Base-by-base conservation (phyloP, 37 sponge, comb jelly and placozoan species). In the Hexactinellida sp. region DNA sequence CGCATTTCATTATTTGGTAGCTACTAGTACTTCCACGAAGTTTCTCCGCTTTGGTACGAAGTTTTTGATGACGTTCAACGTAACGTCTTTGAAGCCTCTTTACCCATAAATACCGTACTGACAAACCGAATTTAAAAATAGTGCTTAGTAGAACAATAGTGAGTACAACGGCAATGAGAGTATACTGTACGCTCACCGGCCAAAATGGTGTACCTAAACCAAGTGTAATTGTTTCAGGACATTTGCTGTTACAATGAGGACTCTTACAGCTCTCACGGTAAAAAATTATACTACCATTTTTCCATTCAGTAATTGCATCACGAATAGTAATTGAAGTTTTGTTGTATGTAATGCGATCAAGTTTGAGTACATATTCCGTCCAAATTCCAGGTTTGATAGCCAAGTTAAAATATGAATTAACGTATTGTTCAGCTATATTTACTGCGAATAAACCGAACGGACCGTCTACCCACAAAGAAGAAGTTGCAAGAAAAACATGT, bases 401-500 rank as follows among this genome's bases (percentile, higher is more conserved):
- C 3, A 63, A 7, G 30, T 10, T 25, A 63, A 63, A 63, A 7
- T 25, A 3, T 25, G 76, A 63, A 63, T 63, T 28, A n/a, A 63
- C 30, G 76, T 32, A 63, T 32, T 23, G 5, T 63, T 63, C 76
- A 21, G 3, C 28, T 5, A 63, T 63, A 25, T 10, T 63, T n/a
- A 5, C 76, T 28, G 76, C 76, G 34, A 63, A 63, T 63, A 63
- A 32, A 63, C 76, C 76, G 32, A 63, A 63, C 13, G 76, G 76
- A 55, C 24, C 83, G 1, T 87, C n/a, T 1, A 37, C 90, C 91
- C 94, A 90, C 16, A 94, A 90, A 35, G 90, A 83, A 13, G 93
- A 92, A n/a, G 93, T 91, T 25, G 92, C 93, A 3, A 95, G 86
- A 36, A 88, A 90, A 47, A 90, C 92, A 38, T 92, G 92, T 36